Evolutionary conservation across 2,888 invertebrate genomes (phyloP), one percentile per base, ranked within the genome.

Genomic region (Strigamia transsilvanica): DNA sequence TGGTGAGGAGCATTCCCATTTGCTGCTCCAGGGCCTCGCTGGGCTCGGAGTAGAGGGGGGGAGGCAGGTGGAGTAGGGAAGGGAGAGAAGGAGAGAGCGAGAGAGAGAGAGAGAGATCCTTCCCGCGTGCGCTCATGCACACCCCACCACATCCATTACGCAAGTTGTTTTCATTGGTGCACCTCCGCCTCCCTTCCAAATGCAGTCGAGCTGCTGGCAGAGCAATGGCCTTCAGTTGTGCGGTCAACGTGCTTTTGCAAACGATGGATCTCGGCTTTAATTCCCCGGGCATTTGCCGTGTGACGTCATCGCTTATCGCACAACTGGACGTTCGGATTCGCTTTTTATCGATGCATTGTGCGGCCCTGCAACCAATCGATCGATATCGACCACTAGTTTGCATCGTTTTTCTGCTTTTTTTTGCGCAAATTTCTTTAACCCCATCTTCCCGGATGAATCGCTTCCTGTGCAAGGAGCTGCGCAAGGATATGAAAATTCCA

Each of bases 71-170:
- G 73, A 27, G 27, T 23, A 18, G 56, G 18, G 56, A 56, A n/a
- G 51, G 51, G 61, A 61, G n/a, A n/a, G n/a, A n/a, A 9, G 10
- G 61, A 1, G 18, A 61, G 61, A 12, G 66, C 7, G 23, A 7
- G 66, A 66, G 23, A 66, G 27, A 27, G 27, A 27, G 27, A 27
- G 27, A 1, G n/a, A 73, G 73, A 73, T 73, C 73, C 73, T 73
- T 73, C 73, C 73, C 73, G 73, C 73, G 73, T 73, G 73, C 73
- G 73, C 73, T 73, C 73, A 73, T 73, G 73, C 73, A 73, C 73
- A 73, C 73, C 73, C 73, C 73, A 73, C 73, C 73, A 73, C 73
- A 73, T 73, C 73, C 73, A 73, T 73, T 73, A 73, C 73, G 73
- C 73, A 73, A 73, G 73, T 73, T 73, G 73, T 73, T 73, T 73